Evolutionary conservation across 1,140 invertebrate species (phyloP).

Genomic region (Drosophila arawakana): DNA sequence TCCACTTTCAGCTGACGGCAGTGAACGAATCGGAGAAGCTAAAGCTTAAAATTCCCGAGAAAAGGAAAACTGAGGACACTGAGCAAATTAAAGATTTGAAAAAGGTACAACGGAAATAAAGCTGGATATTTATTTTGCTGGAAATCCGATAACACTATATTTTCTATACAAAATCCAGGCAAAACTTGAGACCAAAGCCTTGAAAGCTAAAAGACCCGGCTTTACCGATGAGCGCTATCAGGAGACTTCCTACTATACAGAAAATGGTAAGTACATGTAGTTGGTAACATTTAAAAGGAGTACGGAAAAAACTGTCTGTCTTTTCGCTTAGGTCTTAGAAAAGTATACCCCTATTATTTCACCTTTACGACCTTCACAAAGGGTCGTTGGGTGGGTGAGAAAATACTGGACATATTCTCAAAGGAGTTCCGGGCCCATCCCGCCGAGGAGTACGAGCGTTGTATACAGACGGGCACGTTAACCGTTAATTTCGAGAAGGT

Average conservation of each 20-base stretch:
- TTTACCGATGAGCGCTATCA: conserved; percentile 96
- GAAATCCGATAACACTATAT: neutral
- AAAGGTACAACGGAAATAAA: conserved; percentile 86
- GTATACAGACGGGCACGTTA: conserved; percentile 95
- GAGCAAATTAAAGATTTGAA: conserved; percentile 89
- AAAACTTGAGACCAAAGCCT: conserved; percentile 95
- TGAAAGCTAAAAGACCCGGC: conserved; percentile 96
- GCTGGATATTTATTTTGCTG: neutral
- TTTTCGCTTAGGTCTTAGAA: conserved; percentile 91
- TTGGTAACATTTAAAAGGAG: neutral
- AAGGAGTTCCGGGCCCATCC: conserved; percentile 97
- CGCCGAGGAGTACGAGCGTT: conserved; percentile 95
- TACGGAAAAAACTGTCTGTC: neutral
- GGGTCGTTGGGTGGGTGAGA: conserved; percentile 98
- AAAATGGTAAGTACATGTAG: conserved; percentile 91
- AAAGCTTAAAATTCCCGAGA: conserved; percentile 87
- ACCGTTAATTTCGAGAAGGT: conserved; percentile 98
- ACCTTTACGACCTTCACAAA: conserved; percentile 99
- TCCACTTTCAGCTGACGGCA: conserved; percentile 49
- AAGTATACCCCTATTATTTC: conserved; percentile 99
- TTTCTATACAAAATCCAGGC: conserved; percentile 86
- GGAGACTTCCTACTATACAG: conserved; percentile 98
- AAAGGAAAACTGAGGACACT: conserved; percentile 87
- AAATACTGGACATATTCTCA: conserved; percentile 96
- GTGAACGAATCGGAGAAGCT: conserved; percentile 85